These are phyloP conservation scores for Eclectus roratus DNA, from an alignment of 2,113 vertebrate genomes.

Conservation along the genomic window DNA sequence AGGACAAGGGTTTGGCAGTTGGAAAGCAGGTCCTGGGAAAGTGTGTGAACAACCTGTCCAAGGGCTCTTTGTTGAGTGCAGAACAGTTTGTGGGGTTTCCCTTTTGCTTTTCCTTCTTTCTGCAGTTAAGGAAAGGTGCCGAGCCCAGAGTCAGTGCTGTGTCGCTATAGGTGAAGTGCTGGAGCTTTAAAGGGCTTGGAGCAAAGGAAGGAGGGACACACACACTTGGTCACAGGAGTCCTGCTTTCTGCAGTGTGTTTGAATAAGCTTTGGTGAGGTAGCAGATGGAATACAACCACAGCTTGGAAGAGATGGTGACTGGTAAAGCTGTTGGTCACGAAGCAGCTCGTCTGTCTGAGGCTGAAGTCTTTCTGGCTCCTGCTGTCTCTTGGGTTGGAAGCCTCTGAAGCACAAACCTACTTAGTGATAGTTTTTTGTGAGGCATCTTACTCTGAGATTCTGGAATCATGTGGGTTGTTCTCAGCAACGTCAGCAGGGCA, in stretches of 20 bases:
- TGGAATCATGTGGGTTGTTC: not conserved
- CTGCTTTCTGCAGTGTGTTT: not conserved
- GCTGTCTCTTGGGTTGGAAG: not conserved
- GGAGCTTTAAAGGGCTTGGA: not conserved
- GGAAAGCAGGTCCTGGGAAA: not conserved
- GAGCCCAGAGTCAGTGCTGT: fast-evolving
- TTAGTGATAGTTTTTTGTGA: not conserved
- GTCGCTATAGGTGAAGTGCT: not conserved
- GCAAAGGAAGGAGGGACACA: not conserved
- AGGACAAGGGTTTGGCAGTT: not conserved
- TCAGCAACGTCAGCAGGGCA: not conserved
- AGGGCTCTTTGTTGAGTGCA: too few relatives aligned
- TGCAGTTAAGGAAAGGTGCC: not conserved
- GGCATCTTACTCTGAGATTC: fast-evolving
- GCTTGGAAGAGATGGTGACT: not conserved
- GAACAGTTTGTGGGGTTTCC: not conserved
- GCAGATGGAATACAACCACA: fast-evolving
- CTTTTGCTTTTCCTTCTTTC: not conserved
- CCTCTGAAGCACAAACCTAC: not conserved
- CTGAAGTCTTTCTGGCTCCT: not conserved
- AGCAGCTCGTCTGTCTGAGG: not conserved
- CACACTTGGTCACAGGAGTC: not conserved
- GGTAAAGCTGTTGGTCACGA: not conserved
- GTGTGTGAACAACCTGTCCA: fast-evolving
- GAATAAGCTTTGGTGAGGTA: not conserved